These are phyloP conservation scores for Diadema setosum DNA, from an alignment of 35 echinoderm and acorn worm genomes.

Conservation along the genomic window DNA sequence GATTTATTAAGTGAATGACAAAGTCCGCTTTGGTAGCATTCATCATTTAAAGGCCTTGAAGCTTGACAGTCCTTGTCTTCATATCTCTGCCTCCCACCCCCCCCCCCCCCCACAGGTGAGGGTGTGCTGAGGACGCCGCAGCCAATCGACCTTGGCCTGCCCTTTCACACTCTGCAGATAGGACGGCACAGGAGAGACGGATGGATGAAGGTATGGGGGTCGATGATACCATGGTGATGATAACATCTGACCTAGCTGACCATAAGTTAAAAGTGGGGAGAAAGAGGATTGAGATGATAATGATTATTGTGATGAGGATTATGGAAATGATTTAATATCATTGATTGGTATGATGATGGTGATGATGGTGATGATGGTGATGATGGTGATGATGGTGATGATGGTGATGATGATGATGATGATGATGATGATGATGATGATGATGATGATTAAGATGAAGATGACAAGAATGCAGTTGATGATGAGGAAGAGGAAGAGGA, in stretches of 20 bases:
- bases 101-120: conserved; percentile 43
- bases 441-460: neutral
- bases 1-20: no score
- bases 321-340: neutral
- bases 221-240: no score
- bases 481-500: neutral
- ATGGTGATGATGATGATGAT: neutral
- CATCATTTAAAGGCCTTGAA: no score
- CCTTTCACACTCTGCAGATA: conserved; percentile 12
- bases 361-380: neutral
- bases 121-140: conserved; percentile 50
- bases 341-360: neutral
- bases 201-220: conserved; percentile 51
- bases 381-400: neutral
- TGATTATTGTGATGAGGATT: neutral
- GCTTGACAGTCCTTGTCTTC: no score
- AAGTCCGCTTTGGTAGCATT: no score
- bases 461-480: neutral
- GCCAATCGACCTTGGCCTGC: neutral
- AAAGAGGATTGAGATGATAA: neutral
- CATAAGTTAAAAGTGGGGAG: neutral
- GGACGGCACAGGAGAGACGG: conserved; percentile 45
- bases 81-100: no score
- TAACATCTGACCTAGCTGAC: no score
- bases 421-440: conserved; percentile 1